Evolutionary conservation across 2,797 vertebrate species (phyloP).

Genomic region (Glossophaga mutica): DNA sequence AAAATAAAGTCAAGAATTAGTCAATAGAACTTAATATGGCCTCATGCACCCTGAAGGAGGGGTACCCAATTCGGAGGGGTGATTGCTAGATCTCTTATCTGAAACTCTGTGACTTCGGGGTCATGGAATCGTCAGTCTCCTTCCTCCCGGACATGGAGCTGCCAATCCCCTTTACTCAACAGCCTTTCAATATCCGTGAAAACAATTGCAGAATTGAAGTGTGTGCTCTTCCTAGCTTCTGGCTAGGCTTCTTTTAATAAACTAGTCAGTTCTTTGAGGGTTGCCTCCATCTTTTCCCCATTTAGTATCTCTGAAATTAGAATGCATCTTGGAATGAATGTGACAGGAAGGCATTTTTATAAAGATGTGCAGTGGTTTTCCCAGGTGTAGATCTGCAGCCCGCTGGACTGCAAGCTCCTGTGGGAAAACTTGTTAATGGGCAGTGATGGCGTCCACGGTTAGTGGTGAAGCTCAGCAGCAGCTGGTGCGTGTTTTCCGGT

Average conservation of each 20-base stretch:
- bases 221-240: background rate
- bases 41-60: constrained; percentile 90
- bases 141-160: background rate
- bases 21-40: constrained; percentile 84
- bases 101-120: constrained; percentile 93
- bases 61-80: constrained; percentile 92
- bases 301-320: background rate
- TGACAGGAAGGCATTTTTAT: background rate
- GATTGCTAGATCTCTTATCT: constrained; percentile 95
- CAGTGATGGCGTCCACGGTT: too few species aligned
- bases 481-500: background rate
- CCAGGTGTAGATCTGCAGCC: background rate
- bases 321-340: background rate
- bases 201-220: background rate
- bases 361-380: background rate
- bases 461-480: background rate
- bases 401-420: background rate
- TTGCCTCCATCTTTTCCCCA: background rate
- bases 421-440: background rate
- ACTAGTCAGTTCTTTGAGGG: background rate
- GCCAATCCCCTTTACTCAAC: background rate
- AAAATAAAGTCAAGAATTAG: constrained; percentile 61
- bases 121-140: background rate
- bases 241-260: background rate
- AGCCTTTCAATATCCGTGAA: background rate